Percentiles rank a stretch among this genome's conserved stretches.
phyloP scores from a whole-genome alignment of 2,113 vertebrate genomes.

The Cryptotis parvus region DNA sequence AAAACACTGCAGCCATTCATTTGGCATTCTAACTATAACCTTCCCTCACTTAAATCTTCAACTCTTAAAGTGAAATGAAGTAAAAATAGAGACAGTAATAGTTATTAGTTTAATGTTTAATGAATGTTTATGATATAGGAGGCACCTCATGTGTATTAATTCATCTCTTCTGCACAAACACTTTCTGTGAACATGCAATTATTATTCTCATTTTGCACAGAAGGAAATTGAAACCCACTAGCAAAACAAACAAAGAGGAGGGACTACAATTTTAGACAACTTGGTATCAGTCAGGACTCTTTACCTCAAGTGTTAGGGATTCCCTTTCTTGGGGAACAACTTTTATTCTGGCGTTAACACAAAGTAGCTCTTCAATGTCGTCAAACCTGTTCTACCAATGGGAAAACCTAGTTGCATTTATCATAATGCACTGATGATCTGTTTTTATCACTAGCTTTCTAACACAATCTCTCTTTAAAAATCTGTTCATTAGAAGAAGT shows the following conservation, averaged over 20 bases:
- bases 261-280: neutral
- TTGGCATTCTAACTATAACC: neutral
- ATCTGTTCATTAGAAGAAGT: conserved; percentile 43
- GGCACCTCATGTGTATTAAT: neutral
- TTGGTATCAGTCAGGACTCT: neutral
- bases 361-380: neutral
- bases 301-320: neutral
- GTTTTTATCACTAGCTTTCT: neutral
- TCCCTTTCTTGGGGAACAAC: neutral
- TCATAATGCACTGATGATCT: neutral
- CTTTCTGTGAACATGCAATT: neutral
- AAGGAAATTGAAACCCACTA: neutral
- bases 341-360: neutral
- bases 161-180: neutral
- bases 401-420: neutral
- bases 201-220: neutral
- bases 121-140: neutral
- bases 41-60: conserved; percentile 15
- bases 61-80: neutral
- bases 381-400: neutral
- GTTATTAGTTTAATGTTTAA: neutral
- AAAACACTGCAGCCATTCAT: neutral
- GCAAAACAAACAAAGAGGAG: neutral
- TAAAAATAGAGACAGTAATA: neutral
- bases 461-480: conserved; percentile 28